phyloP scores from a whole-genome alignment of 2,113 vertebrate genomes.

The Eolophus roseicapilla region DNA sequence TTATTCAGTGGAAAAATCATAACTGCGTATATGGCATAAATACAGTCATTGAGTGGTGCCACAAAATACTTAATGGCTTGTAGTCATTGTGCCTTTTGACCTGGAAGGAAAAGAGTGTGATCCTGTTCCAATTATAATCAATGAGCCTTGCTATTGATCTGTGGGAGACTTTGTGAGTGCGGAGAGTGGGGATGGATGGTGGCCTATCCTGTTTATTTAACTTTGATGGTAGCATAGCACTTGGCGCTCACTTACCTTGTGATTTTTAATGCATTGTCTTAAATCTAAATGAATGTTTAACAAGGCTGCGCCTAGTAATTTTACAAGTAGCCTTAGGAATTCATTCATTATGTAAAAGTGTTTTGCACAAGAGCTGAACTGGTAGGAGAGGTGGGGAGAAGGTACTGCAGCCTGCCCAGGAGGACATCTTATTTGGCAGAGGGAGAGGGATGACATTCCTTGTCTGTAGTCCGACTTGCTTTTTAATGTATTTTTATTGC shows the following conservation, averaged over 20 bases:
- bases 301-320: slow-evolving; percentile 23
- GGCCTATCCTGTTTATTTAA: slow-evolving; percentile 22
- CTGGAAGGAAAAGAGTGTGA: slow-evolving; percentile 9
- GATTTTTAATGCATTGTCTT: slow-evolving; percentile 52
- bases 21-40: neutral
- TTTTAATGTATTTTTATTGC: slow-evolving; percentile 47
- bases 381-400: neutral
- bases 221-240: neutral
- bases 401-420: neutral
- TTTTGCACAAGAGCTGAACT: neutral
- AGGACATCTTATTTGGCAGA: neutral
- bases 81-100: slow-evolving; percentile 44
- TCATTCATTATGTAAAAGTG: neutral
- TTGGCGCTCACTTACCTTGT: neutral
- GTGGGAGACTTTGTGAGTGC: neutral
- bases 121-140: neutral
- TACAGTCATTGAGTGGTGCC: neutral
- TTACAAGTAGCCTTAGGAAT: slow-evolving; percentile 62
- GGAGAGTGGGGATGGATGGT: neutral
- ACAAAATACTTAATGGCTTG: slow-evolving; percentile 9
- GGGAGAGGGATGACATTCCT: neutral
- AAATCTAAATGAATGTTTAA: slow-evolving; percentile 53
- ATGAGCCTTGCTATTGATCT: slow-evolving; percentile 43
- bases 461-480: neutral
- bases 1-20: slow-evolving; percentile 21